These are phyloP conservation scores for Bos indicus DNA, from an alignment of 2,113 vertebrate genomes.

Conservation along the genomic window DNA sequence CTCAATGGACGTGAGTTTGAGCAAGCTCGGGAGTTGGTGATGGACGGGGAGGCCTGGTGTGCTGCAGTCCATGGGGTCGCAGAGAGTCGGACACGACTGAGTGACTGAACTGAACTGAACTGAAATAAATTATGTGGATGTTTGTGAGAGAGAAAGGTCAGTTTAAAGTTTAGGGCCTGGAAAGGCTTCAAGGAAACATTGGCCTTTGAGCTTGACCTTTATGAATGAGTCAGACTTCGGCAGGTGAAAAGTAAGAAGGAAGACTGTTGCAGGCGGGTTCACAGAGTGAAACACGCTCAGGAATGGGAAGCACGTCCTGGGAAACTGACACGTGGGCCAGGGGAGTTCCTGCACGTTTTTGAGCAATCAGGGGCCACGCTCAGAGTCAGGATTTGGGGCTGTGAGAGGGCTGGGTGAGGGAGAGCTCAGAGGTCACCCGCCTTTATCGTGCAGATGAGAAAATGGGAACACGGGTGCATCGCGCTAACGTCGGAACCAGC, in stretches of 20 bases:
- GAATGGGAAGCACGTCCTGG: neutral
- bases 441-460: neutral
- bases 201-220: neutral
- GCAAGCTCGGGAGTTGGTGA: neutral
- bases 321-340: rapidly evolving
- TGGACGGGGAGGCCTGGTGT: neutral
- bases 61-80: neutral
- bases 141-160: neutral
- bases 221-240: neutral
- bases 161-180: neutral
- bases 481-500: neutral
- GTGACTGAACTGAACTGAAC: neutral
- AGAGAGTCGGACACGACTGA: neutral
- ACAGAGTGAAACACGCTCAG: neutral
- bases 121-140: neutral
- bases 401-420: neutral
- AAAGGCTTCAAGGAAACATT: neutral
- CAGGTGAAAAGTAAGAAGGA: neutral
- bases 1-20: neutral
- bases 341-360: neutral
- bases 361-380: neutral
- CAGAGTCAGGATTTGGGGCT: neutral
- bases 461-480: neutral
- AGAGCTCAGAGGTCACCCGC: neutral
- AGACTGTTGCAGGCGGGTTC: neutral